phyloP scores from a whole-genome alignment of 2,888 invertebrate genomes.

The Lycocerus yunnanus region DNA sequence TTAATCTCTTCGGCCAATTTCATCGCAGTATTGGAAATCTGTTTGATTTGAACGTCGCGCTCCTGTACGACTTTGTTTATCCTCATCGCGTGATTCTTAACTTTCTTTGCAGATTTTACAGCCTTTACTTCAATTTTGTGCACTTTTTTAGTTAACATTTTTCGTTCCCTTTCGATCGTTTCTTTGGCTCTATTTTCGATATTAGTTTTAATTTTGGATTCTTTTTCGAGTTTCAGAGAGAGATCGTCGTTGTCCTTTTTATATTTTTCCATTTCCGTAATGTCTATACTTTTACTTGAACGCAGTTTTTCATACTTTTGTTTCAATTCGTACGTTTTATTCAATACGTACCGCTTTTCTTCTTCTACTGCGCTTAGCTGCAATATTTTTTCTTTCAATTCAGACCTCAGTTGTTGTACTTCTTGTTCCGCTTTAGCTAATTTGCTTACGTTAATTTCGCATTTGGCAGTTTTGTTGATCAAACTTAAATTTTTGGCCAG shows the following conservation, averaged over 20 bases:
- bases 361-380: conserved; percentile 22
- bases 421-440: background rate
- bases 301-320: conserved; percentile 29
- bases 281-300: conserved; percentile 2
- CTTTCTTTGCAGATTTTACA: conserved; percentile 4
- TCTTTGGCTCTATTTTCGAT: conserved; percentile 6
- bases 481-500: background rate
- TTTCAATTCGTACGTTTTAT: conserved; percentile 28
- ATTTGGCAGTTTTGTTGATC: background rate
- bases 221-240: conserved; percentile 18
- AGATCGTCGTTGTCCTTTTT: conserved; percentile 30
- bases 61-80: conserved; percentile 7
- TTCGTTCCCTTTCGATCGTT: conserved; percentile 12
- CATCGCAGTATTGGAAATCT: conserved; percentile 20
- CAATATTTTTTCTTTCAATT: background rate
- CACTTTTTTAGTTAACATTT: conserved; percentile 5
- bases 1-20: conserved; percentile 22
- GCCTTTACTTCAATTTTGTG: conserved; percentile 13
- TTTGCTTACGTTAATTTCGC: background rate
- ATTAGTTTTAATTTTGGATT: conserved; percentile 1
- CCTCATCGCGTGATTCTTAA: background rate
- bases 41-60: conserved; percentile 26
- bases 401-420: background rate
- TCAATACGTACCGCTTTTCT: conserved; percentile 26
- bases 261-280: conserved; percentile 13